A percentile compares a stretch with the other conserved stretches of the same genome.
Evolutionary conservation across 2,797 vertebrate species (phyloP).

Genomic region (Australoheros facetus): DNA sequence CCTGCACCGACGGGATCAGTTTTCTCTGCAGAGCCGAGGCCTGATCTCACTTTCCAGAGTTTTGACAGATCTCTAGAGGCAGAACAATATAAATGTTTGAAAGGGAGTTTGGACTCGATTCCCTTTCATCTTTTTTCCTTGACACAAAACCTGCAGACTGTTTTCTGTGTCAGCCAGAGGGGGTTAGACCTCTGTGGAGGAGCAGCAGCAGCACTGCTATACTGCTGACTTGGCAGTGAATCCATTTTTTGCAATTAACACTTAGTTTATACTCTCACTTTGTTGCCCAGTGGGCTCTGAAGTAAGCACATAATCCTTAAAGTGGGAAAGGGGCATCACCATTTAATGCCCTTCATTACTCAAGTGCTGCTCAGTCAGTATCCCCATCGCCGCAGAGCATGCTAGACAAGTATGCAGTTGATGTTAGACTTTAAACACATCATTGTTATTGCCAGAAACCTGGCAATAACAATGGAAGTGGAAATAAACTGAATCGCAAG

Average conservation of each 20-base stretch:
- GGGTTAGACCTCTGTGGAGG: conserved; percentile 56
- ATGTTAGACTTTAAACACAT: conserved; percentile 25
- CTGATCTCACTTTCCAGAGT: conserved; percentile 63
- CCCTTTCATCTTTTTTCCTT: conserved; percentile 71
- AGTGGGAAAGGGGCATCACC: conserved; percentile 61
- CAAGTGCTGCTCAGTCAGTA: conserved; percentile 62
- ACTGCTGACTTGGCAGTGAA: conserved; percentile 66
- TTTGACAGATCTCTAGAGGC: conserved; percentile 69
- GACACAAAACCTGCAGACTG: conserved; percentile 58
- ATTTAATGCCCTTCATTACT: conserved; percentile 71
- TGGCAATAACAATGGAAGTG: neutral
- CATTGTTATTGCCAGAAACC: neutral
- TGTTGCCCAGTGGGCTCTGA: conserved; percentile 61
- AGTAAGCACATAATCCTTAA: conserved; percentile 78
- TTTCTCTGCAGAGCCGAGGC: conserved; percentile 51
- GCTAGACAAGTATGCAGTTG: conserved; percentile 44
- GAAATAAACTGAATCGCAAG: conserved; percentile 10
- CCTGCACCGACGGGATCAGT: conserved; percentile 56
- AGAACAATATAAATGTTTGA: conserved; percentile 73
- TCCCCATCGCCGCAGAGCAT: conserved; percentile 52
- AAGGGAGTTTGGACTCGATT: conserved; percentile 58
- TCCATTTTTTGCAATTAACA: conserved; percentile 74
- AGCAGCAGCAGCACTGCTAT: conserved; percentile 37
- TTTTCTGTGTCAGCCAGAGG: conserved; percentile 62
- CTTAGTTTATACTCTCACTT: conserved; percentile 72